Evolutionary conservation across 2,113 vertebrate species (phyloP), one percentile per base, ranked within the genome.

Genomic region (Cichladusa arquata): DNA sequence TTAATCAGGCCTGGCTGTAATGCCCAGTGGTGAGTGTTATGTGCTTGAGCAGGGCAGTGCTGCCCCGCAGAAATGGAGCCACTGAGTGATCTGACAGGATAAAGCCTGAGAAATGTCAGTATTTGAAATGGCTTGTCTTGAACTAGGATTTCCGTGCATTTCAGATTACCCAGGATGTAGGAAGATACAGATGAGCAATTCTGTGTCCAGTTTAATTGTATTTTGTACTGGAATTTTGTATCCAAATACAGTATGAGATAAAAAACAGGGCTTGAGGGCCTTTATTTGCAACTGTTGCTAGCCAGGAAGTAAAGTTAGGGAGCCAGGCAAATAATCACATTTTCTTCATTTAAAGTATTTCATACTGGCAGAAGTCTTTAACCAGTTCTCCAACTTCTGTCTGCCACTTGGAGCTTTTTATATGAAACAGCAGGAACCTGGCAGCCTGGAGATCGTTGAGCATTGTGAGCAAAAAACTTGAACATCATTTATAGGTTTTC

Each of bases 341-440:
- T 85, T 92, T 94, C 91, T 95, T 95, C 78, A 90, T 96, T 97
- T 93, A 70, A 96, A 92, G 70, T 51, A 70, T 94, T 93, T 95
- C 58, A 93, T 88, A 93, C 87, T 97, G 95, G 92, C 96, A 95
- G 81, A 73, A 92, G 87, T 92, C 87, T 95, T 96, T 94, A 95
- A 90, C 92, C 92, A 93, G 73, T 62, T 91, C 71, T 97, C 94
- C 94, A 95, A 71, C 90, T 95, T 96, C 87, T 96, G 71, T 93
- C 85, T 97, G 92, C 94, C 92, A 86, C 90, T 96, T 44, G 22
- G 90, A 95, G 92, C 81, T 95, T 96, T 97, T 97, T 91, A 74
- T 96, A 82, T 92, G 93, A 96, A 96, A 93, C 95, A 96, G 96
- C 92, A 83, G 94, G 94, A 95, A 93, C 62, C 87, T 95, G 95